phyloP scores from a whole-genome alignment of 2,113 vertebrate species.

The Ophiodon elongatus region DNA sequence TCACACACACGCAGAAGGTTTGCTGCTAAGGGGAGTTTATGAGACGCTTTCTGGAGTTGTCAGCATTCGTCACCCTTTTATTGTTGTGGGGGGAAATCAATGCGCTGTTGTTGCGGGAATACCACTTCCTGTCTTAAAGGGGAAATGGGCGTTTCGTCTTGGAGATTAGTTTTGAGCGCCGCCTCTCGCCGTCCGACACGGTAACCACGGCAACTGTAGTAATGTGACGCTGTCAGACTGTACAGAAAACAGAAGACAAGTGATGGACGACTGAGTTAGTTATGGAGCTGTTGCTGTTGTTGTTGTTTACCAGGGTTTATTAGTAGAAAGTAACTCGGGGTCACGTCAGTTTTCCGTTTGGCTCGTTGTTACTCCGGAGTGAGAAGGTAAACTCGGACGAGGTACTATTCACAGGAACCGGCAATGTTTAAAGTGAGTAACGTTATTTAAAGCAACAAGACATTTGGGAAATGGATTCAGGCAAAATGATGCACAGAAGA shows the following conservation, averaged over 20 bases:
- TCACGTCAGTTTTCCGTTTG: background rate
- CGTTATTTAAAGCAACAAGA: background rate
- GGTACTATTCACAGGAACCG: background rate
- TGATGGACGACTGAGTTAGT: rapidly evolving
- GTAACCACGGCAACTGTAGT: slow-evolving; percentile 65
- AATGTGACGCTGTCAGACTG: background rate
- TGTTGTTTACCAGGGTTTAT: background rate
- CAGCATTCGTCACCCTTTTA: slow-evolving; percentile 37
- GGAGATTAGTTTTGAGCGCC: background rate
- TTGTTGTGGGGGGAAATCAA: slow-evolving; percentile 63
- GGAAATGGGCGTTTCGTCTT: slow-evolving; percentile 66
- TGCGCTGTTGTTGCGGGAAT: slow-evolving; percentile 25
- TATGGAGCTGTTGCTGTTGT: background rate
- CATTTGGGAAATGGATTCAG: slow-evolving; percentile 60
- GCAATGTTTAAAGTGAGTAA: background rate
- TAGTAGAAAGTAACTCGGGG: rapidly evolving
- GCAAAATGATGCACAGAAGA: slow-evolving; percentile 42
- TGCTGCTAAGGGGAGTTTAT: background rate
- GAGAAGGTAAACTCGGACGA: background rate
- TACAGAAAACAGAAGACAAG: background rate
- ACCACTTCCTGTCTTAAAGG: slow-evolving; percentile 66
- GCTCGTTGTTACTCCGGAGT: background rate
- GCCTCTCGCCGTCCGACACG: slow-evolving; percentile 44
- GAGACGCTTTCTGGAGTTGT: no score
- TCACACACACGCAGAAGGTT: background rate